phyloP scores from a whole-genome alignment of 2,113 vertebrate genomes.

The Melanerpes aurifrons region DNA sequence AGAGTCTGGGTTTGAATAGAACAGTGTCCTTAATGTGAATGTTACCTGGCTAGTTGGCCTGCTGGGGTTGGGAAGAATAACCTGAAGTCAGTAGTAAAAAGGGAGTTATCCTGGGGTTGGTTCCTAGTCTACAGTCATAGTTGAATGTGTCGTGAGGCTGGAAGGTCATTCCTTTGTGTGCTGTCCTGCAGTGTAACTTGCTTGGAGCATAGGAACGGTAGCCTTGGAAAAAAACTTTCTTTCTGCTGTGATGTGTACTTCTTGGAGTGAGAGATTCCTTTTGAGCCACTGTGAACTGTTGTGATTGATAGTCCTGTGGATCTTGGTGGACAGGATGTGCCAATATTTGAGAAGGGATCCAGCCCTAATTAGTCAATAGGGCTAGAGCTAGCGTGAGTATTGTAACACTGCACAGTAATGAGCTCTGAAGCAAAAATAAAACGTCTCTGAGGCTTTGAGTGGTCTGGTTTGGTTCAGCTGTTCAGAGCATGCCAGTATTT shows the following conservation, averaged over 20 bases:
- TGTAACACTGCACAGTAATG: neutral
- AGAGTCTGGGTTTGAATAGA: neutral
- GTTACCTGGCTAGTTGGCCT: neutral
- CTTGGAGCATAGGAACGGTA: neutral
- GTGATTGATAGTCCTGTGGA: neutral
- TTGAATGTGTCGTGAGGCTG: neutral
- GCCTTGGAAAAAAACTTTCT: neutral
- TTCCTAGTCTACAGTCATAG: neutral
- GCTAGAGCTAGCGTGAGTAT: neutral
- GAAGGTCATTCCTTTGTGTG: neutral
- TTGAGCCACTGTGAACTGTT: neutral
- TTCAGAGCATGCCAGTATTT: conserved; percentile 29
- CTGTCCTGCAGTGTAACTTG: neutral
- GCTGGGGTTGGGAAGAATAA: neutral
- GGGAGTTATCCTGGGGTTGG: neutral
- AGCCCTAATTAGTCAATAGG: conserved; percentile 40
- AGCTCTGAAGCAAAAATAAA: neutral
- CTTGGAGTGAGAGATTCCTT: neutral
- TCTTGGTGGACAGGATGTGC: conserved; percentile 43
- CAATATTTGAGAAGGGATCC: conserved; percentile 59
- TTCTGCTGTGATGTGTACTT: neutral
- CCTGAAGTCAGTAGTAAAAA: neutral
- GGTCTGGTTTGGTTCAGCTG: neutral
- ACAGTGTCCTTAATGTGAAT: neutral
- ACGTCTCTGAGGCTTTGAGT: neutral